A percentile compares a stretch with the other conserved stretches of the same genome.
Evolutionary conservation across 1,140 invertebrate species (phyloP).

Genomic region (Meloidogyne floridensis): DNA sequence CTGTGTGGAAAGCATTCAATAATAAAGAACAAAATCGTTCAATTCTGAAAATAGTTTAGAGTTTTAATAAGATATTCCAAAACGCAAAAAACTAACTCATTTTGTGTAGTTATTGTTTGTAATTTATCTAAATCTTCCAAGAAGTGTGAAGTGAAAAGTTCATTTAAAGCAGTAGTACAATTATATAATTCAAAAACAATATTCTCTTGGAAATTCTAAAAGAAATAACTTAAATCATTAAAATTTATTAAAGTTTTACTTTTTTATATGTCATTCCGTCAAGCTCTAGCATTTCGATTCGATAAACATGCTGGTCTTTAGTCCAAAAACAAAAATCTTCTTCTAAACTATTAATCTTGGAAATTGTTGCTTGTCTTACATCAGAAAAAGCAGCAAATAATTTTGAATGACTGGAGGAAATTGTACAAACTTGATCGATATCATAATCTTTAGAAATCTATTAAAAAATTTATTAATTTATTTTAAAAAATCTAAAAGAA

Average conservation of each 20-base stretch:
- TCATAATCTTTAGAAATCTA: constrained; percentile 13
- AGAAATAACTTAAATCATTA: neutral
- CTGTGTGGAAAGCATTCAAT: neutral
- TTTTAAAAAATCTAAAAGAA: neutral
- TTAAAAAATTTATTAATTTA: neutral
- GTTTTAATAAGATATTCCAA: too few relatives aligned
- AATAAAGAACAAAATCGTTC: neutral
- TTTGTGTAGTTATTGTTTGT: neutral
- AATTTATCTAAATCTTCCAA: neutral
- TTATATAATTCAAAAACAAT: neutral
- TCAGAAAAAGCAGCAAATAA: neutral
- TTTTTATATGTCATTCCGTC: neutral
- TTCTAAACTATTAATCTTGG: neutral
- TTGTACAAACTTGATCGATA: constrained; percentile 1
- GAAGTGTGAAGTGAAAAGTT: neutral
- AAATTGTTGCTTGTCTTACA: neutral
- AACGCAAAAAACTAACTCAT: neutral
- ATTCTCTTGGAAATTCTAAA: constrained; percentile 7
- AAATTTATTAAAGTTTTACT: neutral
- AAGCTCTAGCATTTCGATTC: neutral
- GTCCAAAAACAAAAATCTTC: neutral
- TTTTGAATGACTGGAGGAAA: neutral
- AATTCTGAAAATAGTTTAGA: neutral
- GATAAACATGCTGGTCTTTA: neutral
- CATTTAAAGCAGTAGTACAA: neutral